These are phyloP conservation scores for Numenius arquata DNA, from an alignment of 2,113 vertebrate species.

Conservation along the genomic window DNA sequence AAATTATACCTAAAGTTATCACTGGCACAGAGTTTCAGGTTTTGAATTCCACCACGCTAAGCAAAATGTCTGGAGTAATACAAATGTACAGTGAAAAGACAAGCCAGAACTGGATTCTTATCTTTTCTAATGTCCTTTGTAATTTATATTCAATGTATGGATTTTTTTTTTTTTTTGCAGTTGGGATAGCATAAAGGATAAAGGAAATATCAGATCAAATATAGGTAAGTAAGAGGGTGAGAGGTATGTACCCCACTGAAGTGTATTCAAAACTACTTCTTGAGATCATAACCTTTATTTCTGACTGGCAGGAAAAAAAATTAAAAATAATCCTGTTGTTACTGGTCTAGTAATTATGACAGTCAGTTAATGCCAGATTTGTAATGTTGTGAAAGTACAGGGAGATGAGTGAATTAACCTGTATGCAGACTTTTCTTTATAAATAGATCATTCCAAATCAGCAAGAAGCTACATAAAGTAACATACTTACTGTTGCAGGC, in stretches of 20 bases:
- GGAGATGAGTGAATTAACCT: neutral
- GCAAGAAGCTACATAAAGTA: neutral
- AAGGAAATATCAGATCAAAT: neutral
- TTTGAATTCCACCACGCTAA: slow-evolving; percentile 33
- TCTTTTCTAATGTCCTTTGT: neutral
- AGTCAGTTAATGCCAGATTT: neutral
- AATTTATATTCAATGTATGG: neutral
- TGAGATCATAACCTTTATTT: neutral
- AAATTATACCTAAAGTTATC: neutral
- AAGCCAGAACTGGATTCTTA: neutral
- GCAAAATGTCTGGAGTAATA: neutral
- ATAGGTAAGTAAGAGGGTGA: neutral
- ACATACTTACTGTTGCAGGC: slow-evolving; percentile 83
- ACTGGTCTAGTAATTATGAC: neutral
- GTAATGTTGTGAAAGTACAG: neutral
- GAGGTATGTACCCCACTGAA: neutral
- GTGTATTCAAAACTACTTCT: neutral
- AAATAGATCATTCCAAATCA: neutral
- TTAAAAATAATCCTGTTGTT: neutral
- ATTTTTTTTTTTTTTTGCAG: neutral
- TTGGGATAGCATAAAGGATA: neutral
- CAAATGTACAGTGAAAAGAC: neutral
- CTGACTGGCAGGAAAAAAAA: neutral
- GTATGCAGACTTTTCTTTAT: neutral
- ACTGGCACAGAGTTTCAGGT: neutral